These are phyloP conservation scores for Tenualosa thibaudeaui DNA, from an alignment of 2,797 vertebrate species.

Conservation along the genomic window DNA sequence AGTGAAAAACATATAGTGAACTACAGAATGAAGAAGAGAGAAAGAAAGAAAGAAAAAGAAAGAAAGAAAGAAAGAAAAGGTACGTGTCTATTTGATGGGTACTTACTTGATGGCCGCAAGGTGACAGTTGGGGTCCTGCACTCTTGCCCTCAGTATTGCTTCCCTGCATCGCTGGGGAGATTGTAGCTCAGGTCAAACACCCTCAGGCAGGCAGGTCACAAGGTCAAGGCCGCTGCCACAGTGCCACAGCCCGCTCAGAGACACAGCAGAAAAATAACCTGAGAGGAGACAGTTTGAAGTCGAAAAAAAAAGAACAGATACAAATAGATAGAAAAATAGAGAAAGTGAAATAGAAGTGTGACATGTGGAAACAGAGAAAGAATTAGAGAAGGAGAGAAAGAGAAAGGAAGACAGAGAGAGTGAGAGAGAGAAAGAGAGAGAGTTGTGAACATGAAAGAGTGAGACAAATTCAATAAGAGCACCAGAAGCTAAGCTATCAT, in stretches of 20 bases:
- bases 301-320: not conserved
- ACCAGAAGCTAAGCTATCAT: too few relatives aligned
- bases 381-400: not conserved
- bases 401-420: not conserved
- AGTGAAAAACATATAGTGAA: not conserved
- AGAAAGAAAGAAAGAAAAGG: not conserved
- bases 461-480: too few relatives aligned
- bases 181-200: not conserved
- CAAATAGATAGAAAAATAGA: not conserved
- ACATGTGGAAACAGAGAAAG: not conserved
- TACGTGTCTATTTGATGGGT: not conserved
- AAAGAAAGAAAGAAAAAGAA: not conserved
- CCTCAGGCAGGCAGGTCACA: not conserved
- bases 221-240: not conserved
- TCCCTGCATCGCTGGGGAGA: not conserved
- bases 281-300: not conserved
- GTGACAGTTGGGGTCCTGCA: not conserved
- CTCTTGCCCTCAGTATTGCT: not conserved
- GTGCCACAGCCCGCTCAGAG: not conserved
- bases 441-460: too few relatives aligned
- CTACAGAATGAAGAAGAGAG: not conserved
- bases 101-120: not conserved
- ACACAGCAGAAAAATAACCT: slow-evolving; percentile 4
- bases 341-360: not conserved
- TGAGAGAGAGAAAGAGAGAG: not conserved